A percentile compares a stretch with the other conserved stretches of the same genome.
These are phyloP conservation scores for Meriones psammophilus DNA, from an alignment of 2,797 vertebrate species.

Conservation along the genomic window DNA sequence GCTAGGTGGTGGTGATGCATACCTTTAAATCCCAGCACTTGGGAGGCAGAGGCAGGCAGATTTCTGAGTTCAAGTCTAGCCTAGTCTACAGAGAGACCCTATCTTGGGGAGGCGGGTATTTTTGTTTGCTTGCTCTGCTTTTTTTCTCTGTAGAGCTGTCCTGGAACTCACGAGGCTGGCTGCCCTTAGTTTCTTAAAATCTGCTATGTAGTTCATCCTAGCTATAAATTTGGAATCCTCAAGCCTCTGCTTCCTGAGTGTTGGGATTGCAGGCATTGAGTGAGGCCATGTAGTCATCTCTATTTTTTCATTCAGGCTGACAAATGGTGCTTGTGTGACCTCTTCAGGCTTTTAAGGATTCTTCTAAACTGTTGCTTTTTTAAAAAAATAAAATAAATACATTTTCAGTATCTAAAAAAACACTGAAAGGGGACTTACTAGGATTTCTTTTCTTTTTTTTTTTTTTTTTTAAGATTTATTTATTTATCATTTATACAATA, in stretches of 20 bases:
- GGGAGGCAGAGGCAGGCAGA: too few species aligned
- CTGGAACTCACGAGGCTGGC: too few species aligned
- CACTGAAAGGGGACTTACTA: background rate
- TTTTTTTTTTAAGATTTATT: too few species aligned
- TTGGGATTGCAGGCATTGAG: background rate
- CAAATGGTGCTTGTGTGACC: background rate
- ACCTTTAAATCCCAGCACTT: too few species aligned
- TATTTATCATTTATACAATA: too few species aligned
- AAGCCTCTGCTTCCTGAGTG: background rate
- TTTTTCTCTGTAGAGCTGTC: too few species aligned
- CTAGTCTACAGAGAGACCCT: too few species aligned
- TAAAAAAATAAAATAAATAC: background rate
- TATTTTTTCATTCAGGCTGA: background rate
- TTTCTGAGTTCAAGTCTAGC: too few species aligned
- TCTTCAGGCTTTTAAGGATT: constrained; percentile 43
- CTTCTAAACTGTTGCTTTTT: constrained; percentile 35
- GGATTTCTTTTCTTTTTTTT: constrained; percentile 26
- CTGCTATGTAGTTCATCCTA: background rate
- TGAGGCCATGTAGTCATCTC: background rate
- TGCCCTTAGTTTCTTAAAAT: background rate
- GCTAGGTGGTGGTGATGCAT: too few species aligned
- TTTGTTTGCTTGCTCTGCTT: too few species aligned
- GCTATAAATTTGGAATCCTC: background rate
- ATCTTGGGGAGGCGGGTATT: too few species aligned
- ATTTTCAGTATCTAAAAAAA: constrained; percentile 62